Conservation (phyloP, 2,113 vertebrate species). For the Thunnus thynnus region DNA sequence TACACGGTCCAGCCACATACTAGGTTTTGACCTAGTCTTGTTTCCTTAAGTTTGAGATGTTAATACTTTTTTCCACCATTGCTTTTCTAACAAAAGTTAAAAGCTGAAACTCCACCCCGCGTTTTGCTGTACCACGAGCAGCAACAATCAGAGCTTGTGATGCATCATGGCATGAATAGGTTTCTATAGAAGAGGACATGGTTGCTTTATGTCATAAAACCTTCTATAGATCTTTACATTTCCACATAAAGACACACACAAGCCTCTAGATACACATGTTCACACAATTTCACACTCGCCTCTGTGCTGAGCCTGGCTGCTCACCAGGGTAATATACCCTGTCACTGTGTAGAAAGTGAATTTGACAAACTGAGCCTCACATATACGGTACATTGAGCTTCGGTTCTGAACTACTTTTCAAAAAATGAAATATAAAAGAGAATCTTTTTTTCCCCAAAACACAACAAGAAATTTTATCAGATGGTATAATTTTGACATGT, state of each 20-base stretch:
- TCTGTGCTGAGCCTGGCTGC: conserved; percentile 46
- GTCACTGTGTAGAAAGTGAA: conserved; percentile 67
- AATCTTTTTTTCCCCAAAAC: conserved; percentile 32
- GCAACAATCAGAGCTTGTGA: background rate
- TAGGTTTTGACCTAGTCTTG: no score
- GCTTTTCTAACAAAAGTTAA: background rate
- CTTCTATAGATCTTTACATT: conserved; percentile 1
- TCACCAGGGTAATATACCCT: conserved; percentile 63
- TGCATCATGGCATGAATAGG: conserved; percentile 1
- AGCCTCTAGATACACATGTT: conserved; percentile 8
- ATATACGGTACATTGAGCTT: conserved; percentile 48
- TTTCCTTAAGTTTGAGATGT: no score
- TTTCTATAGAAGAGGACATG: background rate
- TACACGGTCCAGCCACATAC: no score
- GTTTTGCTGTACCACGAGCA: background rate
- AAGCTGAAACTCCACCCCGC: no score
- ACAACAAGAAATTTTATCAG: conserved; percentile 45
- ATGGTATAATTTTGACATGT: conserved; percentile 41
- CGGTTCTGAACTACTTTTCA: conserved; percentile 53
- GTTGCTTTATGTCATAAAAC: conserved; percentile 11
- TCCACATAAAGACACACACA: conserved; percentile 30
- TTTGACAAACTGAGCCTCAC: conserved; percentile 72
- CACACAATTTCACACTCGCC: conserved; percentile 21
- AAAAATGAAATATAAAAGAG: conserved; percentile 32
- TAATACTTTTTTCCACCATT: no score